These are phyloP conservation scores for Melopsittacus undulatus DNA, from an alignment of 2,797 vertebrate species.

Conservation along the genomic window DNA sequence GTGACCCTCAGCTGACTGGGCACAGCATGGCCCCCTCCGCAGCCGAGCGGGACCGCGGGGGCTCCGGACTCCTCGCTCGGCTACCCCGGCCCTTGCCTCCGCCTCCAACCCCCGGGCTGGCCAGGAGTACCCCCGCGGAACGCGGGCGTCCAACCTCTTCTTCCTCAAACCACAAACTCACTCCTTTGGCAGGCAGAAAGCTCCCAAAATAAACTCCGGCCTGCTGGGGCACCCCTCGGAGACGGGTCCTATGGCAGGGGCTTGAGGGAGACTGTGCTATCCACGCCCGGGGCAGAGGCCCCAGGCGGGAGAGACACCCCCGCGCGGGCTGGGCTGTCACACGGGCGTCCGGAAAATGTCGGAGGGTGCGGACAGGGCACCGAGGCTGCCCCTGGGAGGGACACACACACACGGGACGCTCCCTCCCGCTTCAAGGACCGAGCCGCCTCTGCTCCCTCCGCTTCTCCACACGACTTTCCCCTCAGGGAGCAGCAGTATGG, in stretches of 20 bases:
- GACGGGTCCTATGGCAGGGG: neutral
- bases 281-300: neutral
- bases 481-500: neutral
- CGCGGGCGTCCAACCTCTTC: neutral
- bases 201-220: neutral
- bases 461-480: neutral
- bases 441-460: neutral
- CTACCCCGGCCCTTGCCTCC: neutral
- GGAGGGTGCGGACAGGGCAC: neutral
- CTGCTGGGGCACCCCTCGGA: neutral
- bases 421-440: neutral
- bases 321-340: neutral
- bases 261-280: no score
- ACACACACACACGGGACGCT: neutral
- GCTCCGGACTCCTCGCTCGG: neutral
- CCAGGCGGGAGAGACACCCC: neutral
- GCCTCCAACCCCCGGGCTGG: neutral
- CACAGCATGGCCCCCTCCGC: neutral
- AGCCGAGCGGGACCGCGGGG: neutral
- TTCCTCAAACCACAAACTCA: neutral
- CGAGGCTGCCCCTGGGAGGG: neutral
- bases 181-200: neutral
- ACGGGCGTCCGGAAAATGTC: conserved; percentile 8
- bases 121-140: neutral
- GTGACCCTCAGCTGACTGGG: conserved; percentile 26